Evolutionary conservation across 2,113 vertebrate genomes (phyloP).

Genomic region (Archocentrus centrarchus): DNA sequence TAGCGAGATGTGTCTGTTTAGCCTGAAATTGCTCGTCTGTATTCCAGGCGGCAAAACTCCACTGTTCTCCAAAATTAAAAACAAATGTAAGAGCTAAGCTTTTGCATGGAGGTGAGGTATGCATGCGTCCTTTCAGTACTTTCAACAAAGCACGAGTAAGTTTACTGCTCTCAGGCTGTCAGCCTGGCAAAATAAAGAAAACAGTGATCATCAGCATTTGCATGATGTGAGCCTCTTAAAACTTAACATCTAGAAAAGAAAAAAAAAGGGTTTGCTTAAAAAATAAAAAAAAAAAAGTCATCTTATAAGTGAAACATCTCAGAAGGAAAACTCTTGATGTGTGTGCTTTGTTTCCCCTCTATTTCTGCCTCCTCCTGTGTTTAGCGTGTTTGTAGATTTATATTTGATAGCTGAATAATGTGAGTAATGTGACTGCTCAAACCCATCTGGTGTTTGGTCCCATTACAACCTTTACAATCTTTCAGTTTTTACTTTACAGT

Average conservation of each 20-base stretch:
- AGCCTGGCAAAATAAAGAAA: neutral
- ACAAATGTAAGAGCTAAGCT: conserved; percentile 3
- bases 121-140: neutral
- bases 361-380: neutral
- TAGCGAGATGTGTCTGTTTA: neutral
- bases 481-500: neutral
- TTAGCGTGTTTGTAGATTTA: neutral
- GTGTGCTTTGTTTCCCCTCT: neutral
- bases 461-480: too few relatives aligned
- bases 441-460: too few relatives aligned
- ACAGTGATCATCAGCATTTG: neutral
- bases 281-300: too few relatives aligned
- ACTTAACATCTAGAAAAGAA: neutral
- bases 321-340: neutral
- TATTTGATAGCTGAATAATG: neutral
- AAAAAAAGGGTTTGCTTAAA: neutral
- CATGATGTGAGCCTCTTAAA: neutral
- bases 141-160: conserved; percentile 13
- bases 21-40: neutral
- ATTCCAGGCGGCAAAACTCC: neutral
- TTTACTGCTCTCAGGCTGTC: neutral
- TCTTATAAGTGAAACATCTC: neutral
- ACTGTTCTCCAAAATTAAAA: conserved; percentile 4
- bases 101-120: conserved; percentile 3
- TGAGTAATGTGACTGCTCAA: too few relatives aligned